Conservation (phyloP, 2,797 vertebrate genomes). For the Xenopus petersii region DNA sequence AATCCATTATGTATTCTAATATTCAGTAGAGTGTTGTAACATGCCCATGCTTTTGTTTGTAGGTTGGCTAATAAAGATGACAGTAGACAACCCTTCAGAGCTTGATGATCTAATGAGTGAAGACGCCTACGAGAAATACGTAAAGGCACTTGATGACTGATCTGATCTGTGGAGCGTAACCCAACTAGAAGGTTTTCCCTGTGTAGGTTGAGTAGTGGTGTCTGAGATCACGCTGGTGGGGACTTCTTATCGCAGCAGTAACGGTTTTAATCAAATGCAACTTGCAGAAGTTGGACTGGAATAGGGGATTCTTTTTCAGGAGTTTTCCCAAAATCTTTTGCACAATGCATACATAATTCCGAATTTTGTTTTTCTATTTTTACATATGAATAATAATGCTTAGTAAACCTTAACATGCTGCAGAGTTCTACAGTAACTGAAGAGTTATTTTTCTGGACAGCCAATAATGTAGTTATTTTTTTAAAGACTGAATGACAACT, state of each 20-base stretch:
- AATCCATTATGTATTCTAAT: no score
- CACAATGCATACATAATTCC: not conserved
- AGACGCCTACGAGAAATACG: slow-evolving; percentile 86
- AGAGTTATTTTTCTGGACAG: not conserved
- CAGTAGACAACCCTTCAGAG: slow-evolving; percentile 85
- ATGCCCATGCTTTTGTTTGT: not conserved
- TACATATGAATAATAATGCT: slow-evolving; percentile 5
- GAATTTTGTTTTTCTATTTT: not conserved
- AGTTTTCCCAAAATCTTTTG: slow-evolving; percentile 29
- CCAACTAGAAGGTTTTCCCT: slow-evolving; percentile 46
- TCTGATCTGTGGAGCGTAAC: slow-evolving; percentile 51
- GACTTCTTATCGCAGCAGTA: slow-evolving; percentile 19
- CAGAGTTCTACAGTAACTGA: not conserved
- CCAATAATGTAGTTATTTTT: not conserved
- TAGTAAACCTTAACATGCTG: not conserved
- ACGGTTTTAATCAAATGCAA: slow-evolving; percentile 5
- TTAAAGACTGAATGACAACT: slow-evolving; percentile 17
- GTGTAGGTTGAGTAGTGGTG: slow-evolving; percentile 57
- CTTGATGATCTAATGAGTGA: slow-evolving; percentile 89
- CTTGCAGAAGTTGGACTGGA: slow-evolving; percentile 37
- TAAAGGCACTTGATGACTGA: slow-evolving; percentile 91
- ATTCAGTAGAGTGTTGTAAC: no score
- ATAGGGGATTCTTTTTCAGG: slow-evolving; percentile 42
- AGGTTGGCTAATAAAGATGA: slow-evolving; percentile 97
- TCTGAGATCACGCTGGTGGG: slow-evolving; percentile 14